Percentiles rank a stretch among this genome's conserved stretches.
phyloP scores from a whole-genome alignment of 2,888 invertebrate species.

The Anagyrus pseudococci region DNA sequence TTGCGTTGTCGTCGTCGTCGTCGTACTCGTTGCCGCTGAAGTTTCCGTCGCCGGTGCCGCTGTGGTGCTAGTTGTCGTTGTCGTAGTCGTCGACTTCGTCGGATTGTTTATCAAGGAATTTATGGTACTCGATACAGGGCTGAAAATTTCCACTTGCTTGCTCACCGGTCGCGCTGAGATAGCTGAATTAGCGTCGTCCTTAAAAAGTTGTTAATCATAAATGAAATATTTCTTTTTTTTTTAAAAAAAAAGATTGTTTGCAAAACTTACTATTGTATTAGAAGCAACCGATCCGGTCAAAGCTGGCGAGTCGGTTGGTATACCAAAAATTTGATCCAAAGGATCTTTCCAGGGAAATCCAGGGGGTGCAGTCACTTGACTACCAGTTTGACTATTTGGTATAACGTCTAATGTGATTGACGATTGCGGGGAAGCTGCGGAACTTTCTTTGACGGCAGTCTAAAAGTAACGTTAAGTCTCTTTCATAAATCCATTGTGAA shows the following conservation, averaged over 20 bases:
- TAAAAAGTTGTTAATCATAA: not conserved
- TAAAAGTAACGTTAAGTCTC: constrained; percentile 34
- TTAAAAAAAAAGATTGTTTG: not conserved
- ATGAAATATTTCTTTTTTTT: not conserved
- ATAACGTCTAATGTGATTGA: constrained; percentile 49
- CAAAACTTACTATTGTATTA: constrained; percentile 51
- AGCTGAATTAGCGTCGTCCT: constrained; percentile 49
- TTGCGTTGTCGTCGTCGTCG: constrained; percentile 37
- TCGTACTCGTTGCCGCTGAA: constrained; percentile 41
- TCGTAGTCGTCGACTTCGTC: constrained; percentile 41
- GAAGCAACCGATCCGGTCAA: constrained; percentile 56
- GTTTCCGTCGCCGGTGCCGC: constrained; percentile 39
- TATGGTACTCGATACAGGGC: constrained; percentile 46
- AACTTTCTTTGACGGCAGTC: constrained; percentile 48
- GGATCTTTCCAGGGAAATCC: constrained; percentile 59
- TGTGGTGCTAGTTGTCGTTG: constrained; percentile 23
- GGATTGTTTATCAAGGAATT: constrained; percentile 44
- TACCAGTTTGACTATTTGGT: constrained; percentile 43
- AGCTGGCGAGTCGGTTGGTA: constrained; percentile 53
- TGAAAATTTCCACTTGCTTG: constrained; percentile 52
- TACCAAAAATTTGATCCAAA: constrained; percentile 57
- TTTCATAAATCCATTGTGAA: no score
- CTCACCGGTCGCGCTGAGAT: constrained; percentile 47
- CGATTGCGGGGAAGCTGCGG: constrained; percentile 40
- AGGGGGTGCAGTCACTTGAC: constrained; percentile 50